Percentiles rank a stretch among this genome's conserved stretches.
These are phyloP conservation scores for Cheilosia grossa DNA, from an alignment of 2,888 invertebrate species.

Conservation along the genomic window DNA sequence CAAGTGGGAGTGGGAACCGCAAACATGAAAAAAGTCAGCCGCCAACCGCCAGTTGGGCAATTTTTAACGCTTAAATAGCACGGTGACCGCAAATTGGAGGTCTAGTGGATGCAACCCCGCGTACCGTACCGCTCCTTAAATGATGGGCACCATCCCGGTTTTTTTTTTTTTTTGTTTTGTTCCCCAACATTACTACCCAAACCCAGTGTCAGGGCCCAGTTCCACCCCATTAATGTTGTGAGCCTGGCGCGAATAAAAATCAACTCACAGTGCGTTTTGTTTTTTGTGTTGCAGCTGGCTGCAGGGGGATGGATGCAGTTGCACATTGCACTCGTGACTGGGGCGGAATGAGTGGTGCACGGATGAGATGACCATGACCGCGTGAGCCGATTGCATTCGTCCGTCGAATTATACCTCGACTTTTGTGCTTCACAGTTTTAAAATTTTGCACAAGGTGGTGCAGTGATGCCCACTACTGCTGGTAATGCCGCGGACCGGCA, in stretches of 20 bases:
- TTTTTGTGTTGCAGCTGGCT: conserved; percentile 45
- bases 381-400: conserved; percentile 72
- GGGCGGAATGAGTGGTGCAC: conserved; percentile 34
- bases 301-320: conserved; percentile 24
- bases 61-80: conserved; percentile 75
- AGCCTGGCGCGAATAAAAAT: conserved; percentile 64
- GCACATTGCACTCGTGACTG: conserved; percentile 68
- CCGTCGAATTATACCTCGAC: conserved; percentile 69
- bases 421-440: conserved; percentile 68
- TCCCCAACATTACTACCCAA: conserved; percentile 45
- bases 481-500: conserved; percentile 36
- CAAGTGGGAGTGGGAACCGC: conserved; percentile 55
- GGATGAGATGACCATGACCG: conserved; percentile 70
- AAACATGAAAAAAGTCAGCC: conserved; percentile 49
- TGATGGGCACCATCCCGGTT: conserved; percentile 31
- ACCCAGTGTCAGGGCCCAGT: conserved; percentile 21
- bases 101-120: conserved; percentile 72
- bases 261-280: conserved; percentile 55
- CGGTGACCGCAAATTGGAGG: conserved; percentile 75
- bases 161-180: conserved; percentile 30
- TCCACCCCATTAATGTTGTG: conserved; percentile 60
- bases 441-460: conserved; percentile 49
- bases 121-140: conserved; percentile 69
- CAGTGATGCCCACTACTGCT: neutral
- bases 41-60: conserved; percentile 64